Base-by-base conservation (phyloP, 2,888 invertebrate genomes). In the Caenorhabditis virilis region DNA sequence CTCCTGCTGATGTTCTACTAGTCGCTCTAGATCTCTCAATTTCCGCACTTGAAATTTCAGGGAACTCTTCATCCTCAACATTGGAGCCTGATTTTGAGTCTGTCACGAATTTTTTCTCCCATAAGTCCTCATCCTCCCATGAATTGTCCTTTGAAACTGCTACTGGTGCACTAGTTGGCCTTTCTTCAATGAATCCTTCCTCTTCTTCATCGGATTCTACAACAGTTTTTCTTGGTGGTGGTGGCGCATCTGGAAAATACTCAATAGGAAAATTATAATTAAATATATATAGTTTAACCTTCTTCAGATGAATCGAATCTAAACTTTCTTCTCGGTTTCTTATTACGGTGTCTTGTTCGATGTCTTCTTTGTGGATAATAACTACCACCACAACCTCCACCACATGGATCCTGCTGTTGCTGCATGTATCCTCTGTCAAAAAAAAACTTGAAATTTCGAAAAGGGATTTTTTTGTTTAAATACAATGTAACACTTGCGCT, bases 21-120 rank as follows among this genome's bases (percentile, higher is more conserved):
- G 59, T 35, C 7, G 63, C 42, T 13, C 30, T 23, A 11, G 58
- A 58, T 13, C 25, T 45, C 27, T 65, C 65, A 15, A 72, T 57
- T 49, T 72, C 72, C 18, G 55, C 62, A 23, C 63, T 63, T 4
- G 48, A 36, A 15, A 68, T 66, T 26, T 68, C 68, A 4, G 68
- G 68, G 26, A 69, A 60, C 25, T 70, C 70, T 36, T 70, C 70
- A 6, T 59, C 63, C 22, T 41, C 49, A 7, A 38, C 15, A 1
- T 20, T 50, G 25, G 35, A 51, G 15, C 16, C 15, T n/a, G n/a
- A n/a, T 11, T 47, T 30, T 11, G 38, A 18, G 16, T 59, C 49
- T 1, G 58, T 57, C 16, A 69, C 72, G 26, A 72, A 72, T 36
- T 72, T 72, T 45, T 69, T 68, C 42, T 68, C 68, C 72, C 72